Conservation (phyloP, 2,797 vertebrate genomes). For the Falco novaeseelandiae region DNA sequence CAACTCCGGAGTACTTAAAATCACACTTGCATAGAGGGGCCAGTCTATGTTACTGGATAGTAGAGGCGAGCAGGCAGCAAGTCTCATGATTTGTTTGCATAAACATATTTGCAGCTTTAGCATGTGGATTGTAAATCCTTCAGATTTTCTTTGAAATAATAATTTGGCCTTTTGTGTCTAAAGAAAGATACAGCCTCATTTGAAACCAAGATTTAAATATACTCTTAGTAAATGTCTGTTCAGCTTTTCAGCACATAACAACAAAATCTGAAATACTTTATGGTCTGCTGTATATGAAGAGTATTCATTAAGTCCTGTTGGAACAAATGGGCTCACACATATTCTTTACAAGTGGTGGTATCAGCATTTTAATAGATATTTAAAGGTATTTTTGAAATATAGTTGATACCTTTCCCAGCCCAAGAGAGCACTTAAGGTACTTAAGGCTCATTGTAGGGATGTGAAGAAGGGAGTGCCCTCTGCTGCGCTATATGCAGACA, state of each 20-base stretch:
- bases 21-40: accelerated
- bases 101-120: neutral
- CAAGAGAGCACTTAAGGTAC: neutral
- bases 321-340: neutral
- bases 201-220: neutral
- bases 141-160: neutral
- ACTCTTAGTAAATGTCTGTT: neutral
- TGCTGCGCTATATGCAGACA: neutral
- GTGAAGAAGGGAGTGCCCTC: neutral
- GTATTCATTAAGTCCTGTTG: neutral
- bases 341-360: neutral
- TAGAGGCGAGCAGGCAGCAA: neutral
- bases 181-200: neutral
- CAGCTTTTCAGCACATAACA: neutral
- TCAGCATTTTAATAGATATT: neutral
- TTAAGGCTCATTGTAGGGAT: neutral
- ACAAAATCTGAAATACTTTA: neutral
- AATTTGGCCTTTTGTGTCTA: neutral
- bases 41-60: neutral
- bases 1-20: neutral
- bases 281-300: neutral
- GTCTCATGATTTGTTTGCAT: neutral
- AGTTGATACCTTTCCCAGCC: neutral
- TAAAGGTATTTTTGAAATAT: neutral
- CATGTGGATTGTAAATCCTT: neutral